Conservation (phyloP, 1,140 invertebrate genomes). For the Phocides pigmalion region DNA sequence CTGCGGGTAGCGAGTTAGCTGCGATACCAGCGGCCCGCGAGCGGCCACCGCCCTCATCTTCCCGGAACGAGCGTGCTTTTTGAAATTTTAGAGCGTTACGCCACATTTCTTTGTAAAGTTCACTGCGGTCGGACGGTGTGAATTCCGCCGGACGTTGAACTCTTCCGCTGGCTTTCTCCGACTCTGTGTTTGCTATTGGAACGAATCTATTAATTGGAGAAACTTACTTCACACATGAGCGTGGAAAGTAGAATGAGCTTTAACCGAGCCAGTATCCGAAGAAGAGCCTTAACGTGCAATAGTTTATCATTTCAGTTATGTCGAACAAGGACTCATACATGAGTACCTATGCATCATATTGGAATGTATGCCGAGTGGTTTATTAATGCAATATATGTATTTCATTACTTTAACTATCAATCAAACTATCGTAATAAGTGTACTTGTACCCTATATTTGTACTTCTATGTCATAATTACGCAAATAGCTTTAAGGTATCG, state of each 20-base stretch:
- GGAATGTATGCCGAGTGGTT: neutral
- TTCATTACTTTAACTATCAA: too few species aligned
- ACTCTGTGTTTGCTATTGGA: slow-evolving; percentile 80
- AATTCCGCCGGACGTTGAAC: slow-evolving; percentile 79
- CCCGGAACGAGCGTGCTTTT: slow-evolving; percentile 69
- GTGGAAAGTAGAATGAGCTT: slow-evolving; percentile 76
- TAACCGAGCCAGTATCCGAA: slow-evolving; percentile 38
- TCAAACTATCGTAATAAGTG: too few species aligned
- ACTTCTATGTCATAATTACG: neutral
- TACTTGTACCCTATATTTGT: too few species aligned
- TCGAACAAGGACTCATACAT: neutral
- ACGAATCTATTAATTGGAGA: slow-evolving; percentile 84
- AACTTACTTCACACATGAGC: slow-evolving; percentile 81
- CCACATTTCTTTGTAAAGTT: slow-evolving; percentile 80
- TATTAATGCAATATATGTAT: neutral
- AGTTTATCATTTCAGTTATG: neutral
- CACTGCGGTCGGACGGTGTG: slow-evolving; percentile 73
- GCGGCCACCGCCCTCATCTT: slow-evolving; percentile 48
- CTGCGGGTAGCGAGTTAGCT: too few species aligned
- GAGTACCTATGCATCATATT: slow-evolving; percentile 5
- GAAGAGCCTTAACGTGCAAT: slow-evolving; percentile 12
- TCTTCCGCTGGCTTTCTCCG: slow-evolving; percentile 73
- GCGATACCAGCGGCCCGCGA: slow-evolving; percentile 34
- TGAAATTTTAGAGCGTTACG: slow-evolving; percentile 78
- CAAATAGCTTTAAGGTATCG: neutral